Evolutionary conservation across 2,888 invertebrate species (phyloP), one percentile per base, ranked within the genome.

Genomic region (Lacanobia wlatinum): DNA sequence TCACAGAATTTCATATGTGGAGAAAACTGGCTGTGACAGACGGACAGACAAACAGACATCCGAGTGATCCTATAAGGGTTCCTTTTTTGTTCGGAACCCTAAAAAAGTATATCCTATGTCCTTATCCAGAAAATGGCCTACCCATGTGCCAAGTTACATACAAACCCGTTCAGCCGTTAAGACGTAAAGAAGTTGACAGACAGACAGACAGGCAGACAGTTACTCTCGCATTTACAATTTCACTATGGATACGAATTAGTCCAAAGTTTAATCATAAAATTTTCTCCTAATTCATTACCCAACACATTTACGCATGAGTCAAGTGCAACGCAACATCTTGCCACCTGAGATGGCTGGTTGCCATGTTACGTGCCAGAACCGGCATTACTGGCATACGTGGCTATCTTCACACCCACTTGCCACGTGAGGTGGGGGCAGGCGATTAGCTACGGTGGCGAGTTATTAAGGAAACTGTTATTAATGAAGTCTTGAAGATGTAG

Each of bases 281-380:
- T 50, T 43, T 50, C 65, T 7, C 16, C 56, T 28, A 50, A 73
- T 58, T 74, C 34, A 73, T 50, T 50, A 74, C 43, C 66, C 3
- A 56, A 56, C 63, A 21, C 9, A 74, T 52, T 58, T 58, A 59
- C 48, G 59, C 40, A 50, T 60, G 73, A 76, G 48, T 76, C 67
- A 63, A 75, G 58, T 59, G 48, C 21, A 23, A 50, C 61, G 62
- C 55, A 40, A 56, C 68, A 28, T 65, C 53, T 23, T 61, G 18
- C 62, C 71, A 76, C 72, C 80, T 80, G 75, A 78, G 74, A 80
- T 80, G 79, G 79, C 80, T 0, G 7, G 10, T 0, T 80, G 81
- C 79, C 79, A 80, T 68, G 58, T 55, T 34, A 5, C 64, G 68
- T 72, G 72, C 72, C 75, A 79, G 46, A 14, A 34, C 38, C 34